Base-by-base conservation (phyloP, 2,113 vertebrate species). In the Sturnus vulgaris region DNA sequence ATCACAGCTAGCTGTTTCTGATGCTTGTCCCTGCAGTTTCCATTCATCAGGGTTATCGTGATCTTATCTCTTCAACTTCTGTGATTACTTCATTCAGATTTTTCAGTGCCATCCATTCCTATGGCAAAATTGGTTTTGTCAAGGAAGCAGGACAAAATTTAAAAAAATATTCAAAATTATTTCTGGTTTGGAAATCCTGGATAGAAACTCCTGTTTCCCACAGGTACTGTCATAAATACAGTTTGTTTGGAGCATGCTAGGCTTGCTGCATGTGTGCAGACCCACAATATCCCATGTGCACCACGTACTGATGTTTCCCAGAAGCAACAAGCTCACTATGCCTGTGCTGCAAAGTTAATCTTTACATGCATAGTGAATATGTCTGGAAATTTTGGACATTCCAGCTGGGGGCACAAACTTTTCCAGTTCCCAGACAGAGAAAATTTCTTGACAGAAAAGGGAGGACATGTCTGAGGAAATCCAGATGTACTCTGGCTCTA, bases 381-480 rank as follows among this genome's bases (percentile, higher is more conserved):
- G 68, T 94, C 92, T 95, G 95, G 86, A 92, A 90, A 95, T 88
- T 92, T 42, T 92, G 94, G 92, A 83, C 82, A 81, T 59, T 60
- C 50, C 21, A 73, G 7, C 18, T 78, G 7, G 23, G 75, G 60
- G 60, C 44, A 92, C 44, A 93, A 73, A 83, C 50, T 81, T 92
- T 68, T 90, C 23, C 55, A 63, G 47, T 88, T 97, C 82, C 88
- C 94, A 97, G 94, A 92, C 68, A 93, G n/a, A 85, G 63, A 78
- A 94, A 70, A 81, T 70, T 94, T 97, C 82, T 73, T 49, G 0
- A 37, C 35, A 86, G 80, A 92, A 92, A 93, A 94, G 72, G 94
- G 95, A 95, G 95, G 88, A 95, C 52, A 75, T 8, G 7, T 83
- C 68, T 96, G 96, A 97, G 8, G 47, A 88, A 95, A 94, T 86